Evolutionary conservation across 2,797 vertebrate genomes (phyloP), one percentile per base, ranked within the genome.

Genomic region (Xyrichtys novacula): DNA sequence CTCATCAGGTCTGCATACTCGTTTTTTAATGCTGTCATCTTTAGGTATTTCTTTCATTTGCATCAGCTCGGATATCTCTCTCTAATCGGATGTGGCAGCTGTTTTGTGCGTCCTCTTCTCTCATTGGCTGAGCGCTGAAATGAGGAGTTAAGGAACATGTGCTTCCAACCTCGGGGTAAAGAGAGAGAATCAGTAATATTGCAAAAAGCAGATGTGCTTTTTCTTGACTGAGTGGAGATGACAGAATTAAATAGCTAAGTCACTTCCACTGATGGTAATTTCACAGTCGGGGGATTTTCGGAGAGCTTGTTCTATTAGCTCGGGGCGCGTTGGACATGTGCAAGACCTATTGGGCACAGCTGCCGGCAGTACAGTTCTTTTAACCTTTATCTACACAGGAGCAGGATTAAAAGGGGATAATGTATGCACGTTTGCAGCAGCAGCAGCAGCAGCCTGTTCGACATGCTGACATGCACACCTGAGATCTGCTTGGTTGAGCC

Each of bases 261-360:
- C 59, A 75, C 74, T 32, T 81, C 75, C 73, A 56, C 64, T 79
- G 68, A 55, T 81, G 70, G 65, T 76, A 80, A 85, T 87, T 80
- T 84, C 72, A 80, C 74, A 83, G 79, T 84, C 74, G 23, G 65
- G 15, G 50, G 22, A 68, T 72, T 80, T n/a, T 62, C 47, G 63
- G 40, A 81, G 76, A 65, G 81, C 74, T 78, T 85, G 71, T 84
- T 83, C 74, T 58, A 76, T 84, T 83, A 67, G 68, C 81, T 71
- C 4, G 2, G 48, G 60, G 54, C 63, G 46, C 32, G 28, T 72
- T 70, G 67, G 70, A 81, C 78, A 72, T 47, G 63, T 54, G 74
- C 28, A 36, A 44, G 76, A 75, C 70, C 73, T 68, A 68, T 1
- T 54, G 73, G 69, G 47, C 70, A 42, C 61, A 71, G 67, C 74